These are phyloP conservation scores for Cervus canadensis DNA, from an alignment of 2,113 vertebrate genomes.

Conservation along the genomic window DNA sequence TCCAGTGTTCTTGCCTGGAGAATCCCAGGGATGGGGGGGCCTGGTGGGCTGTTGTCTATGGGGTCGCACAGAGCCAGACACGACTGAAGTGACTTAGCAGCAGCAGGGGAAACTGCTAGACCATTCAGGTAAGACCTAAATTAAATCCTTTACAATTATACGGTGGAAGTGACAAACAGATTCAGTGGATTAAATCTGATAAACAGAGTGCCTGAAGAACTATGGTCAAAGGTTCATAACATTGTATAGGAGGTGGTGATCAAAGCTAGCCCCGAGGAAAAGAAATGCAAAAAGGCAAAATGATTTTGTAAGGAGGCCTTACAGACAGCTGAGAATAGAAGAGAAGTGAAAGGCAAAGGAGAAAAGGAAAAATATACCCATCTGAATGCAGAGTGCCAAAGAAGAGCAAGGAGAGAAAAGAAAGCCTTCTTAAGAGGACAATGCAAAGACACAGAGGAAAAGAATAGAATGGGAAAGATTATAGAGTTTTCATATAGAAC, in stretches of 20 bases:
- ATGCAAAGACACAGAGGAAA: neutral
- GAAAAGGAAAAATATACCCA: neutral
- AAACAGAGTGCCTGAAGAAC: neutral
- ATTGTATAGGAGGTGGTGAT: neutral
- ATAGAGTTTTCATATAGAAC: neutral
- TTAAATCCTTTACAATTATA: neutral
- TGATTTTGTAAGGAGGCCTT: neutral
- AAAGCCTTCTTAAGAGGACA: neutral
- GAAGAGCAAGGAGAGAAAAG: neutral
- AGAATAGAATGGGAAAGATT: neutral
- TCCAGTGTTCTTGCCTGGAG: too few species aligned
- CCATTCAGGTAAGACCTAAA: neutral
- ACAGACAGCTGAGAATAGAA: neutral
- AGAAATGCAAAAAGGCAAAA: too few species aligned
- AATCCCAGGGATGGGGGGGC: too few species aligned
- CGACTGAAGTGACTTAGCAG: too few species aligned
- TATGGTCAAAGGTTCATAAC: neutral
- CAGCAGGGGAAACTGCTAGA: fast-evolving
- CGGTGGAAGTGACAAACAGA: neutral
- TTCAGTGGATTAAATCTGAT: neutral
- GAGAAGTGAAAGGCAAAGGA: neutral
- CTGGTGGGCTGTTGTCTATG: too few species aligned
- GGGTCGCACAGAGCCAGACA: too few species aligned
- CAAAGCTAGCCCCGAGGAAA: too few species aligned
- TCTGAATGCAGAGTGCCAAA: neutral